phyloP scores from a whole-genome alignment of 2,888 invertebrate genomes.

The Macaria notata region DNA sequence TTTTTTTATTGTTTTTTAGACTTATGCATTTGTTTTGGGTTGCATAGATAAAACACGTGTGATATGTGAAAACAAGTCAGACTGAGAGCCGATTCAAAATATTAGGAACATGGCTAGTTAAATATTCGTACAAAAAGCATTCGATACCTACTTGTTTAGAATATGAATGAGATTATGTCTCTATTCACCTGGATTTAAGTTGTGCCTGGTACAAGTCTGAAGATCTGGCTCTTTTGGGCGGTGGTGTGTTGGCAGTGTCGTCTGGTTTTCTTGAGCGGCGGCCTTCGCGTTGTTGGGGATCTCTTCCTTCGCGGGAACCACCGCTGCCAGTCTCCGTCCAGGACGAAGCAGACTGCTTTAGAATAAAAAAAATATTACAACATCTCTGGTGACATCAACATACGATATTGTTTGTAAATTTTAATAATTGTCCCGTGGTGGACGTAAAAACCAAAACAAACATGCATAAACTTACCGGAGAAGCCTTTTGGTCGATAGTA shows the following conservation, averaged over 20 bases:
- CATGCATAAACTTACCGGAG: slow-evolving; percentile 83
- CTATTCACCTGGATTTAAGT: slow-evolving; percentile 74
- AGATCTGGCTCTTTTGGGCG: slow-evolving; percentile 87
- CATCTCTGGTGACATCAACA: too few relatives aligned
- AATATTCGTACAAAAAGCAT: too few relatives aligned
- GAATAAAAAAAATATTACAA: too few relatives aligned
- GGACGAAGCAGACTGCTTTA: slow-evolving; percentile 70
- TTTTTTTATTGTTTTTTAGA: too few relatives aligned
- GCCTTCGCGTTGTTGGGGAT: slow-evolving; percentile 60
- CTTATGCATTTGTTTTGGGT: too few relatives aligned
- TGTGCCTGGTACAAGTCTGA: slow-evolving; percentile 86
- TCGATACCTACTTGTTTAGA: too few relatives aligned
- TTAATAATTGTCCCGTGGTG: slow-evolving; percentile 11
- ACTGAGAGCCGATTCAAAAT: too few relatives aligned
- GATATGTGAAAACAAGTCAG: too few relatives aligned
- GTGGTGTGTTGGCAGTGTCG: slow-evolving; percentile 79
- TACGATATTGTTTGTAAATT: too few relatives aligned
- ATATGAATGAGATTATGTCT: slow-evolving; percentile 29
- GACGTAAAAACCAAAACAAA: slow-evolving; percentile 10
- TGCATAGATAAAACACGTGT: too few relatives aligned
- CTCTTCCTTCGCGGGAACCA: slow-evolving; percentile 67
- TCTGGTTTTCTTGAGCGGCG: slow-evolving; percentile 79
- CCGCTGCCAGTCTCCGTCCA: slow-evolving; percentile 77
- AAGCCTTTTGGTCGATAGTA: slow-evolving; percentile 85
- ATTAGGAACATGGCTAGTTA: too few relatives aligned